Evolutionary conservation across 2,888 invertebrate genomes (phyloP), one percentile per base, ranked within the genome.

Genomic region (Scaptomyza parva): DNA sequence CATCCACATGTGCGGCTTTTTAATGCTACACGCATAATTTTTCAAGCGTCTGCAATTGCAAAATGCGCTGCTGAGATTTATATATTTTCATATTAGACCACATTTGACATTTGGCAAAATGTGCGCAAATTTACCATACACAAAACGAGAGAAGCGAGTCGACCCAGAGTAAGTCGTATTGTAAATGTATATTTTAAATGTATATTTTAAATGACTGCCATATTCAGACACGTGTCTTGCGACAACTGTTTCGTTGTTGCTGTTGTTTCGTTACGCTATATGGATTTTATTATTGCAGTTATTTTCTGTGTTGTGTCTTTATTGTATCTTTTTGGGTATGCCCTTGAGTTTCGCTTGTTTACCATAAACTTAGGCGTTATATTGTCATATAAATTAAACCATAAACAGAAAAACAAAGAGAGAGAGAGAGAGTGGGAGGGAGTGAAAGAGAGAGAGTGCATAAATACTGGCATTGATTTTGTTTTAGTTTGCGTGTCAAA

Each of bases 1-100:
- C n/a, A n/a, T n/a, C 74, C 88, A 80, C 78, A 86, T 88, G 89
- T 88, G 89, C 85, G 90, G 87, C 79, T 86, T 70, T 78, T 71
- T n/a, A n/a, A 79, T 85, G 77, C 76, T 74, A 74, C 67, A 68
- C 78, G 86, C 86, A 86, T 87, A 80, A 78, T 81, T 71, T 76
- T 20, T 11, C 17, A 52, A 70, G 70, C 77, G 67, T 44, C 26
- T 58, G 59, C 65, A 61, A 63, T 64, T 78, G 76, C 70, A 62
- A 73, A 71, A 70, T 64, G 60, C 50, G 35, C 20, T 37, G 59
- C 63, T 35, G 66, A 86, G 83, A 84, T 84, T 84, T 84, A 80
- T 84, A 80, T 80, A 74, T 78, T 71, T 74, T 53, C 48, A 57
- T 70, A 72, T 72, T 72, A 55, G 37, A 59, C 58, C 62, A 43